These are phyloP conservation scores for Scelioninae gen. 1 DNA, from an alignment of 2,888 invertebrate genomes.

Conservation along the genomic window DNA sequence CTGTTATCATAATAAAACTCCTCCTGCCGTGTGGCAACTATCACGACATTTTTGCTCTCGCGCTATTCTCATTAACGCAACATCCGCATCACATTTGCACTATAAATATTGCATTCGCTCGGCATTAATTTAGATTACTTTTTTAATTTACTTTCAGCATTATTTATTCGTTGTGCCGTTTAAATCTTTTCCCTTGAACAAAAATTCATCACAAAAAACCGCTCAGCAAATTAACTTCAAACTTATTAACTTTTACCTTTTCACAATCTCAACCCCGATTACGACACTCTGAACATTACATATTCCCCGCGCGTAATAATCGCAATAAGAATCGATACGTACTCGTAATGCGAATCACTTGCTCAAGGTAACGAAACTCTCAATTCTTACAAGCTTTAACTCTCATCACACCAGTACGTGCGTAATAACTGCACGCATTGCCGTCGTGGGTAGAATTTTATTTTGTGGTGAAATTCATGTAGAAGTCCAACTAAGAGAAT, in stretches of 20 bases:
- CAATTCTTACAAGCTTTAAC: constrained; percentile 59
- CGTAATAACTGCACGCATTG: constrained; percentile 53
- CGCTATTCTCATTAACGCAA: constrained; percentile 54
- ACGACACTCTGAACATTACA: constrained; percentile 41
- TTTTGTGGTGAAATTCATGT: constrained; percentile 5
- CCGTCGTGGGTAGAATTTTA: constrained; percentile 29
- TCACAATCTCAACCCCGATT: constrained; percentile 45
- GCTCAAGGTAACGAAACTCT: constrained; percentile 61
- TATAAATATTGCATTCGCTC: constrained; percentile 47
- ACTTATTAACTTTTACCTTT: constrained; percentile 61
- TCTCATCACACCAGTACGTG: constrained; percentile 52
- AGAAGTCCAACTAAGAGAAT: background rate
- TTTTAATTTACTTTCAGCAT: constrained; percentile 57
- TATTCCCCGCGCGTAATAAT: constrained; percentile 60
- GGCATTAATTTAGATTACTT: constrained; percentile 61
- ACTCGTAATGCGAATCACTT: constrained; percentile 62
- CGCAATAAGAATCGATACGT: constrained; percentile 60
- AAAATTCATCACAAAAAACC: constrained; percentile 46
- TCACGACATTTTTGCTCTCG: constrained; percentile 57
- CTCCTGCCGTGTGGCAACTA: constrained; percentile 1
- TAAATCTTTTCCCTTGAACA: constrained; percentile 34
- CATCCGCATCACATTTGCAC: constrained; percentile 59
- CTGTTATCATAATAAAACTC: constrained; percentile 49
- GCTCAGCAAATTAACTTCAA: constrained; percentile 53
- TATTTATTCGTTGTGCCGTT: constrained; percentile 41